These are phyloP conservation scores for Diarsia rubi DNA, from an alignment of 2,888 invertebrate genomes.

Conservation along the genomic window DNA sequence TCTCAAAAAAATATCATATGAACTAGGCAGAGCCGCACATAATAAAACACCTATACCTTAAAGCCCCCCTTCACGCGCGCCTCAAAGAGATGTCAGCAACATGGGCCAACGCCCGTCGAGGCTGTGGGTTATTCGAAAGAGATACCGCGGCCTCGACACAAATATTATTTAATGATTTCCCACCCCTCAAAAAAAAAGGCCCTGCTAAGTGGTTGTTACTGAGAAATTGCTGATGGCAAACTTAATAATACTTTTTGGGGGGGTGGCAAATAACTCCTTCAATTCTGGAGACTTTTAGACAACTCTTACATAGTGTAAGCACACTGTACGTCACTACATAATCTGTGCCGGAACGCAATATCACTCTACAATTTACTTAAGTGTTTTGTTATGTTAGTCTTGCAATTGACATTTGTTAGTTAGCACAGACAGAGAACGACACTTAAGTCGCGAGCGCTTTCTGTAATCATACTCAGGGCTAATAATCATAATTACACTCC, in stretches of 20 bases:
- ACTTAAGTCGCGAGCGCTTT: constrained; percentile 16
- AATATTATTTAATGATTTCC: too few relatives aligned
- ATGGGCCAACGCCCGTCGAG: too few relatives aligned
- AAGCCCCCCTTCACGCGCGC: too few relatives aligned
- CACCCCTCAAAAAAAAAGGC: too few relatives aligned
- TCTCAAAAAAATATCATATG: background rate
- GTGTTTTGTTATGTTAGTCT: constrained; percentile 51
- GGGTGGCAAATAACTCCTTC: too few relatives aligned
- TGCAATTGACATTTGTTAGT: constrained; percentile 32
- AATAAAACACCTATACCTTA: too few relatives aligned
- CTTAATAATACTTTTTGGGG: too few relatives aligned
- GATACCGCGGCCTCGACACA: too few relatives aligned
- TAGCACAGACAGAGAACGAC: constrained; percentile 24
- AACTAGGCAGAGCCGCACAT: background rate
- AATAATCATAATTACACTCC: constrained; percentile 20
- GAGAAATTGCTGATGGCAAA: background rate
- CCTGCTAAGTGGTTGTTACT: background rate
- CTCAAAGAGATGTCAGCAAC: too few relatives aligned
- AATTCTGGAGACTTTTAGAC: background rate
- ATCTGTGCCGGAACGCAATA: constrained; percentile 19
- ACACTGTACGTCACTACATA: constrained; percentile 6
- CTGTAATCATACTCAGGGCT: constrained; percentile 24
- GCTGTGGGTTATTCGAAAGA: too few relatives aligned
- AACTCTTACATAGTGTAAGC: background rate
- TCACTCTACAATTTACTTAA: constrained; percentile 29